Evolutionary conservation across 2,113 vertebrate genomes (phyloP), one percentile per base, ranked within the genome.

Genomic region (Mystacornis crossleyi): DNA sequence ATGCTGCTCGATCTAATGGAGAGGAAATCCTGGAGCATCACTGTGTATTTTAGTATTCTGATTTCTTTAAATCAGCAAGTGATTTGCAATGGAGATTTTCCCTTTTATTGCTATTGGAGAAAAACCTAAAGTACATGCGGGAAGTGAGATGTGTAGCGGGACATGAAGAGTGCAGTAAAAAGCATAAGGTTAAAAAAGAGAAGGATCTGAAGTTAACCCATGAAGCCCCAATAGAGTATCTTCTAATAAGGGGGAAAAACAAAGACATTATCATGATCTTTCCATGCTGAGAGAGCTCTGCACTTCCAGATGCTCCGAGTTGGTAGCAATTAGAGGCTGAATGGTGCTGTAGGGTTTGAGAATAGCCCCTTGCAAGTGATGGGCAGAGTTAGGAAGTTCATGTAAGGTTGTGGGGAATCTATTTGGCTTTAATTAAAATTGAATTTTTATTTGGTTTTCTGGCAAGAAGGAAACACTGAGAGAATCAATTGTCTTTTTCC

Each of bases 41-140:
- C n/a, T 90, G 69, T 74, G 38, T 82, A 13, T 18, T 80, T 64
- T 47, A 79, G 25, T 36, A 29, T 65, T 65, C 26, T 7, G 16
- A 71, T 77, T 70, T 31, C 47, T 86, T 95, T 66, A 71, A 79
- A 89, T 82, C 69, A 73, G 43, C 33, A 43, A 55, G 31, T 25
- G 19, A 74, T 95, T 82, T 79, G 28, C 64, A 66, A 36, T 55
- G 54, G 67, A 66, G 48, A 45, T 79, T 84, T 94, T 92, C 42
- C 25, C 16, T 91, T 85, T 73, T 82, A n/a, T 77, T 96, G 54
- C 17, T 71, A 12, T 29, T 75, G 81, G 26, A 74, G 62, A 55
- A 84, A 75, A 77, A 38, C 5, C 24, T 21, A 0, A 4, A 50
- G 48, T 36, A 42, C 1, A 1, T 14, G 9, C 24, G 72, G 18